phyloP scores from a whole-genome alignment of 2,113 vertebrate species.

The Dendrocopos noguchii region DNA sequence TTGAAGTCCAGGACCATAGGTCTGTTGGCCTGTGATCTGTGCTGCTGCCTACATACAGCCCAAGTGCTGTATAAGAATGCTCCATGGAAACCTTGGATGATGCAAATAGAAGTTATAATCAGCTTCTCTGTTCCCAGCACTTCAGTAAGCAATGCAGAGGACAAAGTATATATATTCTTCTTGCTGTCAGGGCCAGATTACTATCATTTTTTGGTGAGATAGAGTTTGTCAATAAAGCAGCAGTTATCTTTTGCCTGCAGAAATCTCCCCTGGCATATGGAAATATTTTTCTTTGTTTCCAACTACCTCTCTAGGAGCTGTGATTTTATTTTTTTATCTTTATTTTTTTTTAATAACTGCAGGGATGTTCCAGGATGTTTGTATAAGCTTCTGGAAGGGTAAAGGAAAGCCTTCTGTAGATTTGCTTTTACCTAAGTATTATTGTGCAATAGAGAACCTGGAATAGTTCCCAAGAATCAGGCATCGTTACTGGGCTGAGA shows the following conservation, averaged over 20 bases:
- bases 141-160: constrained; percentile 1
- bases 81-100: constrained; percentile 24
- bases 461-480: neutral
- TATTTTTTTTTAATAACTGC: neutral
- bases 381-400: constrained; percentile 18
- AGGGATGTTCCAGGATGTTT: constrained; percentile 29
- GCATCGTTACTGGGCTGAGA: neutral
- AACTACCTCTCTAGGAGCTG: neutral
- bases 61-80: neutral
- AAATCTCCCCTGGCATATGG: neutral
- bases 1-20: neutral
- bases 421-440: neutral
- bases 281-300: constrained; percentile 25
- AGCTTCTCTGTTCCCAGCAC: neutral
- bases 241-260: constrained; percentile 49
- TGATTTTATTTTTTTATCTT: neutral
- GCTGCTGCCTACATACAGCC: neutral
- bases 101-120: constrained; percentile 19
- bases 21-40: neutral
- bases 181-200: neutral
- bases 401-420: constrained; percentile 21
- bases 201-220: neutral
- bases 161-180: neutral
- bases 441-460: neutral
- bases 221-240: constrained; percentile 33